These are phyloP conservation scores for Sminthurinus aureus DNA, from an alignment of 2,888 invertebrate species.

Conservation along the genomic window DNA sequence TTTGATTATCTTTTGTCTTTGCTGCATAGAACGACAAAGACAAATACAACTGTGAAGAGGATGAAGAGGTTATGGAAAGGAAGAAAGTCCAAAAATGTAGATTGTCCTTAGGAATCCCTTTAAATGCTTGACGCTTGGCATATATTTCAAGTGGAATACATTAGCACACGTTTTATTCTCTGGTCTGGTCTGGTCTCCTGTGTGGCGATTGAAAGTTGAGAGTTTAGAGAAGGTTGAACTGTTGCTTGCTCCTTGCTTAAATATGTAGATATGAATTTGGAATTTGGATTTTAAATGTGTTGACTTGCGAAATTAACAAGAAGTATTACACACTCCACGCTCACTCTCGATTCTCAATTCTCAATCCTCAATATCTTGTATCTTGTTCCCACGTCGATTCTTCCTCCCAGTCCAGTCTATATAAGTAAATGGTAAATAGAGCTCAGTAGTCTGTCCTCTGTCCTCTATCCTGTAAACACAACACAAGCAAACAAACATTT, in stretches of 20 bases:
- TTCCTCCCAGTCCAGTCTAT: neutral
- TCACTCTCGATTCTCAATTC: too few relatives aligned
- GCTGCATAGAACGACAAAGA: too few relatives aligned
- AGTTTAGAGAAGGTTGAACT: slow-evolving; percentile 9
- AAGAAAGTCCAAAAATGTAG: too few relatives aligned
- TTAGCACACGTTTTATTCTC: neutral
- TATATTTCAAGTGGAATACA: too few relatives aligned
- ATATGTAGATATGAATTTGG: neutral
- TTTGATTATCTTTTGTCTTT: too few relatives aligned
- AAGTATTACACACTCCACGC: neutral
- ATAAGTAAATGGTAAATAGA: neutral
- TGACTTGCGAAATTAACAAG: slow-evolving; percentile 13
- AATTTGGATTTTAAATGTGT: neutral
- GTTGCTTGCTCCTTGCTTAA: neutral
- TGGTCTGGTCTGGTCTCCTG: neutral
- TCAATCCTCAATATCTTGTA: neutral
- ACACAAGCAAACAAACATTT: too few relatives aligned
- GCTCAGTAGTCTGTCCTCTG: neutral
- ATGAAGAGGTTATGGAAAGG: too few relatives aligned
- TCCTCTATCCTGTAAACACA: too few relatives aligned
- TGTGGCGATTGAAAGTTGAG: neutral
- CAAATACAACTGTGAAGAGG: too few relatives aligned
- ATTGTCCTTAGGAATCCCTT: neutral
- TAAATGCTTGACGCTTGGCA: too few relatives aligned
- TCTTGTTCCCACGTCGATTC: neutral